phyloP scores from a whole-genome alignment of 2,888 invertebrate genomes.

The Acrocyrtus sp. region DNA sequence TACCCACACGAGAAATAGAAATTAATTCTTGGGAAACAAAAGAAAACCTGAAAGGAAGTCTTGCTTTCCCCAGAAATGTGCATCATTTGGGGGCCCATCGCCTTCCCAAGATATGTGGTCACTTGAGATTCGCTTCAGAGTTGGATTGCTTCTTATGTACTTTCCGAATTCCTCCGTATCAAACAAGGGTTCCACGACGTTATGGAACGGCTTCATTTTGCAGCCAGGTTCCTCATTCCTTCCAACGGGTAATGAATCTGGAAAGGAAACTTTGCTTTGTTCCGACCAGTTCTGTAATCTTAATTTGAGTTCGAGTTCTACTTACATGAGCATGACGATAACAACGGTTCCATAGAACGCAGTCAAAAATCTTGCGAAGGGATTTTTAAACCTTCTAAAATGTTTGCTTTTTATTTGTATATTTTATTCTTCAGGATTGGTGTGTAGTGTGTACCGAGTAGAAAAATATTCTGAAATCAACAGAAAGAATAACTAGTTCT shows the following conservation, averaged over 20 bases:
- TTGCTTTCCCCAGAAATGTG: constrained; percentile 38
- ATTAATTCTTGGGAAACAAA: neutral
- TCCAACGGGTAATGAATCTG: neutral
- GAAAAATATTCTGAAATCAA: too few species aligned
- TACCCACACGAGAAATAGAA: neutral
- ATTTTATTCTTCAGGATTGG: too few species aligned
- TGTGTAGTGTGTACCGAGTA: too few species aligned
- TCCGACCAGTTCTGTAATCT: too few species aligned
- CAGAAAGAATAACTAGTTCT: too few species aligned
- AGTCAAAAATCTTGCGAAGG: too few species aligned
- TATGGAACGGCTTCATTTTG: constrained; percentile 27
- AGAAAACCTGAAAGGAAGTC: constrained; percentile 37
- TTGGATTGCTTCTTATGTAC: constrained; percentile 26
- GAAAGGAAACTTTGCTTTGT: too few species aligned
- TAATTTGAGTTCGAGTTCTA: too few species aligned
- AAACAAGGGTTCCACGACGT: constrained; percentile 37
- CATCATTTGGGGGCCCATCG: constrained; percentile 33
- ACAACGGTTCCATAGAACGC: too few species aligned
- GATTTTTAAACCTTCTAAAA: too few species aligned
- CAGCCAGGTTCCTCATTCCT: constrained; percentile 9
- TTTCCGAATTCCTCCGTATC: constrained; percentile 30
- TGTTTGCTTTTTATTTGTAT: too few species aligned
- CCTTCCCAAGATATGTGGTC: constrained; percentile 27
- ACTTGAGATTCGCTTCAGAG: constrained; percentile 39
- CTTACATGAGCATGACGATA: too few species aligned